phyloP scores from a whole-genome alignment of 2,113 vertebrate genomes.

The Steatornis caripensis region DNA sequence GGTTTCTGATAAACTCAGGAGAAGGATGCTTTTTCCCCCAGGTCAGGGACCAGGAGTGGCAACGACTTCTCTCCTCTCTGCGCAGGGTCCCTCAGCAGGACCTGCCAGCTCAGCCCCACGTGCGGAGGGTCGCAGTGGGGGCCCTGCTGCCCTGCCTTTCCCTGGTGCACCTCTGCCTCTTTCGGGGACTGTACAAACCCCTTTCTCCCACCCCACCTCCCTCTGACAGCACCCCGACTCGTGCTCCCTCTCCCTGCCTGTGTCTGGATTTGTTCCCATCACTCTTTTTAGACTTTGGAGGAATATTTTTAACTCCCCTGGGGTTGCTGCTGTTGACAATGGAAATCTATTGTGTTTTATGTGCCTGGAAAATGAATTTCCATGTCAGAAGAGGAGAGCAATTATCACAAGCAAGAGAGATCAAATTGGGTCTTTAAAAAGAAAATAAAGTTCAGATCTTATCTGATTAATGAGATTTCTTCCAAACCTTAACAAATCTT shows the following conservation, averaged over 20 bases:
- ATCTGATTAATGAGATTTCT: slow-evolving; percentile 66
- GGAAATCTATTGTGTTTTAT: slow-evolving; percentile 64
- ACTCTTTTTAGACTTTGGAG: slow-evolving; percentile 7
- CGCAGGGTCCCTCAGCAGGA: neutral
- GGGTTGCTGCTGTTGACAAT: slow-evolving; percentile 54
- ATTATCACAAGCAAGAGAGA: slow-evolving; percentile 64
- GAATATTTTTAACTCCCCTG: slow-evolving; percentile 51
- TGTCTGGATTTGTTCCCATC: neutral
- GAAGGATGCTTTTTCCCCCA: neutral
- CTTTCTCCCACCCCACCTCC: neutral
- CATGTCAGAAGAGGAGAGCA: slow-evolving; percentile 64
- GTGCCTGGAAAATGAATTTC: slow-evolving; percentile 67
- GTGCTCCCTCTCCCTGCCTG: neutral
- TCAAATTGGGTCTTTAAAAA: slow-evolving; percentile 68
- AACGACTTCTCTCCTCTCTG: neutral
- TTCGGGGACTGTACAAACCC: neutral
- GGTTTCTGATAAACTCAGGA: slow-evolving; percentile 26
- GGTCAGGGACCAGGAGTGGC: neutral
- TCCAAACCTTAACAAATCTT: slow-evolving; percentile 66
- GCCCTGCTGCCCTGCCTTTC: neutral
- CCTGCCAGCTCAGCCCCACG: neutral
- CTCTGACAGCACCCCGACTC: neutral
- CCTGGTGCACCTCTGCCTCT: neutral
- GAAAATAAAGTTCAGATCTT: slow-evolving; percentile 69
- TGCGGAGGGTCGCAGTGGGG: neutral